These are phyloP conservation scores for Zaprionus kolodkinae DNA, from an alignment of 1,140 invertebrate species.

Conservation along the genomic window DNA sequence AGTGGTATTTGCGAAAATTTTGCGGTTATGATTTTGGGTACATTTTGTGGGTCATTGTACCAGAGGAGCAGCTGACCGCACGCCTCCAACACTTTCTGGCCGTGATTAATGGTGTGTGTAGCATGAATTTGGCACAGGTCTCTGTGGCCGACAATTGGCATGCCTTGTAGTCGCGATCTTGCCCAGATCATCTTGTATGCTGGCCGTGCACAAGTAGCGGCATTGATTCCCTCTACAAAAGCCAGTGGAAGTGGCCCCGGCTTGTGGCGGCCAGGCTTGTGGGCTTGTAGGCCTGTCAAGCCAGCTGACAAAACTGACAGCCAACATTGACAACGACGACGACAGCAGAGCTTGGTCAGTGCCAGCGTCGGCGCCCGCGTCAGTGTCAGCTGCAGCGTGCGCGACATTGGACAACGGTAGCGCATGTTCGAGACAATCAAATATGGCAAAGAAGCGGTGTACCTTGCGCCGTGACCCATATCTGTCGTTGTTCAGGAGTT, in stretches of 20 bases:
- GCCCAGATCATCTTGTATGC: slow-evolving; percentile 63
- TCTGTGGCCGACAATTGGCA: slow-evolving; percentile 11
- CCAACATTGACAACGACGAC: slow-evolving; percentile 73
- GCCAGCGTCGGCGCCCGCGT: slow-evolving; percentile 15
- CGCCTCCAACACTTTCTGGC: slow-evolving; percentile 35
- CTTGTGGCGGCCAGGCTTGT: background rate
- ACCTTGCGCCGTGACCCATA: slow-evolving; percentile 54
- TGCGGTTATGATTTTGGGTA: slow-evolving; percentile 77
- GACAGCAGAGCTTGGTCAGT: slow-evolving; percentile 40
- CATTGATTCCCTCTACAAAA: slow-evolving; percentile 51
- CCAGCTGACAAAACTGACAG: slow-evolving; percentile 76
- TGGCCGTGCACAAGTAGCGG: slow-evolving; percentile 15
- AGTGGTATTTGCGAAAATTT: slow-evolving; percentile 56
- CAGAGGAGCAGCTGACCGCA: slow-evolving; percentile 43
- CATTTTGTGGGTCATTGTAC: slow-evolving; percentile 51
- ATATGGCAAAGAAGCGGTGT: slow-evolving; percentile 66
- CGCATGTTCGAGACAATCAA: slow-evolving; percentile 70
- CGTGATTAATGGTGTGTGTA: slow-evolving; percentile 71
- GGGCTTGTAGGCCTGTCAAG: slow-evolving; percentile 72
- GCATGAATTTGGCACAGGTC: slow-evolving; percentile 67
- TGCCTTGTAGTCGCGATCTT: slow-evolving; percentile 52
- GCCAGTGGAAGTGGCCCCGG: slow-evolving; percentile 19
- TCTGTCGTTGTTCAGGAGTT: slow-evolving; percentile 52
- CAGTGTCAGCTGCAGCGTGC: background rate
- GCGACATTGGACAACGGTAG: slow-evolving; percentile 61